Conservation (phyloP, 2,113 vertebrate genomes). For the Tragulus kanchil region DNA sequence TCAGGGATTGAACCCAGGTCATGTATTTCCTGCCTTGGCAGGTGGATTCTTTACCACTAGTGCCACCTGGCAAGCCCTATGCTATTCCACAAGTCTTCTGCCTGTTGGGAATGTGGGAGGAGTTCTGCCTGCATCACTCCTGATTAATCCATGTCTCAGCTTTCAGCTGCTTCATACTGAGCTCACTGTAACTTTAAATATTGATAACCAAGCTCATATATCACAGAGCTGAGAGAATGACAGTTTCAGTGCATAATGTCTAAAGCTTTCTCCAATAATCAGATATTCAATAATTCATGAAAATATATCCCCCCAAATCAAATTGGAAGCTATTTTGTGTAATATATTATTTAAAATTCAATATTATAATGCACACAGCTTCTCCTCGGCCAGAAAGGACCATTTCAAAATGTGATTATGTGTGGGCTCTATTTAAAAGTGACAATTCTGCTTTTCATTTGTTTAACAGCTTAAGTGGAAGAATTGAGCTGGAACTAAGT, state of each 20-base stretch:
- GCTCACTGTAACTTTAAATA: conserved; percentile 89
- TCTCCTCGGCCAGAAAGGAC: conserved; percentile 84
- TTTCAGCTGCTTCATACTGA: conserved; percentile 78
- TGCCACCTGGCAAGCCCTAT: accelerated
- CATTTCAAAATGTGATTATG: conserved; percentile 89
- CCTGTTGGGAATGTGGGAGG: conserved; percentile 62
- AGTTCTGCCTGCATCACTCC: conserved; percentile 72
- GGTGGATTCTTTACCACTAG: neutral
- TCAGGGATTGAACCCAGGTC: neutral
- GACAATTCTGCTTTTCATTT: conserved; percentile 92
- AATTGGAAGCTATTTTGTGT: conserved; percentile 90
- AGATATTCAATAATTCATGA: conserved; percentile 92
- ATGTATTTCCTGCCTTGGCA: neutral
- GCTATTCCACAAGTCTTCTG: too few species aligned
- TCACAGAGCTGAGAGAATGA: conserved; percentile 86
- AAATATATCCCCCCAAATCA: conserved; percentile 89
- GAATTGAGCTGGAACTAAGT: conserved; percentile 88
- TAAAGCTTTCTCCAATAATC: conserved; percentile 90
- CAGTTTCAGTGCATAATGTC: conserved; percentile 87
- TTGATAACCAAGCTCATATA: conserved; percentile 89
- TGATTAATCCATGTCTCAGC: conserved; percentile 81
- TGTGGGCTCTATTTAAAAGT: conserved; percentile 89
- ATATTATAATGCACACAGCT: conserved; percentile 90
- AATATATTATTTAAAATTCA: conserved; percentile 93
- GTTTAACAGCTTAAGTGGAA: conserved; percentile 87